A percentile compares a stretch with the other conserved stretches of the same genome.
These are phyloP conservation scores for Tachycineta bicolor DNA, from an alignment of 2,113 vertebrate species.

Conservation along the genomic window DNA sequence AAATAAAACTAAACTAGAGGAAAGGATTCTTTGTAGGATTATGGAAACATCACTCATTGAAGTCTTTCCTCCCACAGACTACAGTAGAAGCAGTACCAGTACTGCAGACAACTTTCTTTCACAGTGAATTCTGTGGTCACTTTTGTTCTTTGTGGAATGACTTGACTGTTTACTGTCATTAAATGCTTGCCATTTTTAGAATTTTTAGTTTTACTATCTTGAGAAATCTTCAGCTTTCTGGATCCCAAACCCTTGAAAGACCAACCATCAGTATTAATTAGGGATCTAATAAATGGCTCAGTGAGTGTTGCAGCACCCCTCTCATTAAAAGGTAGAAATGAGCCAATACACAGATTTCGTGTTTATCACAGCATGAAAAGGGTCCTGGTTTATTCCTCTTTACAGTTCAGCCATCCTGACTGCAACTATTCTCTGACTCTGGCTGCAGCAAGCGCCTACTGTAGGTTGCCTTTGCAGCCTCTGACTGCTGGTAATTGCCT, in stretches of 20 bases:
- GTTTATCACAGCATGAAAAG: neutral
- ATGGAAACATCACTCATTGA: neutral
- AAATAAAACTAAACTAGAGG: neutral
- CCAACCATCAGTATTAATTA: neutral
- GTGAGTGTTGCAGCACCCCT: neutral
- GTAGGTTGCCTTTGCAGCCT: neutral
- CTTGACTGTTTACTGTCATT: neutral
- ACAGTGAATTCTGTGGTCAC: neutral
- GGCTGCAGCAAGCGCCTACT: neutral
- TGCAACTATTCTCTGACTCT: neutral
- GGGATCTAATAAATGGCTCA: neutral
- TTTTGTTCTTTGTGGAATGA: neutral
- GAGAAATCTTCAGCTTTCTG: neutral
- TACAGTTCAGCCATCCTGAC: neutral
- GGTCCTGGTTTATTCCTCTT: neutral
- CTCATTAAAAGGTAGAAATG: neutral
- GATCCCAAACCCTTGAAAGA: neutral
- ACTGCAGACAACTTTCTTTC: neutral
- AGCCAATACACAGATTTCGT: neutral
- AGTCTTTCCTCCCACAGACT: neutral
- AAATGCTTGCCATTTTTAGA: neutral
- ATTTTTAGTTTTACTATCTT: neutral
- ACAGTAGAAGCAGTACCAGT: too few species aligned
- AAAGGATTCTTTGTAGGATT: neutral
- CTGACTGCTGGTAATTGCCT: neutral